Conservation (phyloP, 1,140 invertebrate genomes). For the Cydia strobilella region DNA sequence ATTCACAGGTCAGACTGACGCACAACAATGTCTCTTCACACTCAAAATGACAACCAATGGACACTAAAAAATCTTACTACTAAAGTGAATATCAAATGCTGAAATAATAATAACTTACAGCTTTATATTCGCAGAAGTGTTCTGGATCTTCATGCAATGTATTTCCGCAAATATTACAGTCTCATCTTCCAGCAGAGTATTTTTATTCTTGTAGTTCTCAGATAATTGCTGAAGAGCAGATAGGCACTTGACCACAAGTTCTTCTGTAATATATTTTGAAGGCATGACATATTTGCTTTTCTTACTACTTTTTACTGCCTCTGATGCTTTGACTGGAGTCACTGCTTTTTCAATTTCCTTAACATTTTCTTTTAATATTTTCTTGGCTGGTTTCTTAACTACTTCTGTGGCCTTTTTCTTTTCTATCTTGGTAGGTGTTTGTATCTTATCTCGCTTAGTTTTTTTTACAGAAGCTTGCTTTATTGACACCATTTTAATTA, state of each 20-base stretch:
- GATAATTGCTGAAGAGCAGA: constrained; percentile 59
- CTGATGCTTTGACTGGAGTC: constrained; percentile 1
- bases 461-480: background rate
- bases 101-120: constrained; percentile 54
- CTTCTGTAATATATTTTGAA: constrained; percentile 54
- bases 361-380: background rate
- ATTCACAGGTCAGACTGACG: too few relatives aligned
- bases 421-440: background rate
- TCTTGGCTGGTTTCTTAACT: background rate
- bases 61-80: too few relatives aligned
- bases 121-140: constrained; percentile 58
- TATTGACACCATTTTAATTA: constrained; percentile 18
- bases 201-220: constrained; percentile 56
- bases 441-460: background rate
- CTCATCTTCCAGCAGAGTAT: constrained; percentile 67
- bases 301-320: constrained; percentile 35
- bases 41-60: too few relatives aligned
- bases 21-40: background rate
- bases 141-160: constrained; percentile 68
- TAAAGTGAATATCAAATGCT: background rate
- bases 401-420: constrained; percentile 5
- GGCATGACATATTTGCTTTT: constrained; percentile 61
- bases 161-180: constrained; percentile 70
- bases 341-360: constrained; percentile 6
- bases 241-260: constrained; percentile 53